These are phyloP conservation scores for Diplosoma virens DNA, from an alignment of 23 tunicate species.

Conservation along the genomic window DNA sequence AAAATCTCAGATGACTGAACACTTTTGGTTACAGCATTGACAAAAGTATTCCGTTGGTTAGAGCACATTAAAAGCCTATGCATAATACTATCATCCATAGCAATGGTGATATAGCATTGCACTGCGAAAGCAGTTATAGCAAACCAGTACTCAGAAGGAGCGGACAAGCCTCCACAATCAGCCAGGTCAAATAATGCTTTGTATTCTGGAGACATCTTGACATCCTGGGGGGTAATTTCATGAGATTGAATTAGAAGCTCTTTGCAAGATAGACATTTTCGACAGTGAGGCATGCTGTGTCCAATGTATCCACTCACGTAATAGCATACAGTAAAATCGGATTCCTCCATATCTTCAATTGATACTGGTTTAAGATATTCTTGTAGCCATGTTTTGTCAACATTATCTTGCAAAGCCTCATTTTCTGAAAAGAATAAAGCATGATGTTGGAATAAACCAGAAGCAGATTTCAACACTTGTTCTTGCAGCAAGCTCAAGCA, in stretches of 20 bases:
- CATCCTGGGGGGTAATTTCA: neutral
- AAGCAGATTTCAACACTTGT: slow-evolving; percentile 5
- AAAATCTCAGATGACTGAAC: neutral
- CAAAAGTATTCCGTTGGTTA: neutral
- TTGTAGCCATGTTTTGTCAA: slow-evolving; percentile 1
- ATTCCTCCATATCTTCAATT: neutral
- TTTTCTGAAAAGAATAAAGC: too few relatives aligned
- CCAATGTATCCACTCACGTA: slow-evolving; percentile 5
- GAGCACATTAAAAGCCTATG: neutral
- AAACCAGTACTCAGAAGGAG: neutral
- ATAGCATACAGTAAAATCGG: neutral
- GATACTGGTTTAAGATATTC: neutral
- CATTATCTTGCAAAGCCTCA: too few relatives aligned
- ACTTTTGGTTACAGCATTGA: neutral
- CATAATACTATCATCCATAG: neutral
- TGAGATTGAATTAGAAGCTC: neutral
- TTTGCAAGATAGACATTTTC: slow-evolving; percentile 21
- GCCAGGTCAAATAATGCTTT: neutral
- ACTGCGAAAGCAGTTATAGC: neutral
- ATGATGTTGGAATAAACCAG: neutral
- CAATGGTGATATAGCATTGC: neutral
- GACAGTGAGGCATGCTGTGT: neutral
- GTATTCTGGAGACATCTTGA: neutral
- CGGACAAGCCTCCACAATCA: neutral
- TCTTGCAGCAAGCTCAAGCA: slow-evolving; percentile 19